phyloP scores from a whole-genome alignment of 2,797 vertebrate species.

The Alcedo quadribrachys region DNA sequence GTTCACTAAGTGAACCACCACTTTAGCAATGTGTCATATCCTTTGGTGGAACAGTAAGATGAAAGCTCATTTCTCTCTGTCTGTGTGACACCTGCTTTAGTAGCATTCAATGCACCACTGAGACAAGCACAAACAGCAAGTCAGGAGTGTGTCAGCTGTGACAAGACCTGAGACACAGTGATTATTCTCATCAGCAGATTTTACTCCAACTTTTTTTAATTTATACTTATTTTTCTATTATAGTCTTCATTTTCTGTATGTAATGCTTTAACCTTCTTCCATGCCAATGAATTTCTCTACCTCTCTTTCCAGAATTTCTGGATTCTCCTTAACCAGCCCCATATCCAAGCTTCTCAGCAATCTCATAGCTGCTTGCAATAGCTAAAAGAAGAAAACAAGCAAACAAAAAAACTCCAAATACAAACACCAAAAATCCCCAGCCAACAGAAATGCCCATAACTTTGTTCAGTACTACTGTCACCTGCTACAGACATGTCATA shows the following conservation, averaged over 20 bases:
- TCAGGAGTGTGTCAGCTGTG: not conserved
- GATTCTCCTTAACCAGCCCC: not conserved
- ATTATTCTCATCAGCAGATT: not conserved
- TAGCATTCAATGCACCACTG: not conserved
- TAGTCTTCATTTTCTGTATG: not conserved
- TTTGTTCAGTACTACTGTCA: not conserved
- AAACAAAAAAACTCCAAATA: not conserved
- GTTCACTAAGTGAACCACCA: not conserved
- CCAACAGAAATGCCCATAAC: not conserved
- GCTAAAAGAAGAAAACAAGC: not conserved
- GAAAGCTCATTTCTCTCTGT: not conserved
- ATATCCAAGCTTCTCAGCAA: not conserved
- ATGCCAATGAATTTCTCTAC: not conserved
- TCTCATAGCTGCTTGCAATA: not conserved
- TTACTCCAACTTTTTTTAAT: not conserved
- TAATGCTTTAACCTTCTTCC: not conserved
- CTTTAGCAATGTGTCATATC: not conserved
- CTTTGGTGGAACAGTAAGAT: not conserved
- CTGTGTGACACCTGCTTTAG: not conserved
- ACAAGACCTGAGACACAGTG: not conserved
- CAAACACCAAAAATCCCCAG: not conserved
- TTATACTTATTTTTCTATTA: not conserved
- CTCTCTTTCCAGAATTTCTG: not conserved
- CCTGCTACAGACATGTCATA: not conserved
- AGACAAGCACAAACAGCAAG: not conserved